phyloP scores from a whole-genome alignment of 2,113 vertebrate genomes.

The Spilogale gracilis region DNA sequence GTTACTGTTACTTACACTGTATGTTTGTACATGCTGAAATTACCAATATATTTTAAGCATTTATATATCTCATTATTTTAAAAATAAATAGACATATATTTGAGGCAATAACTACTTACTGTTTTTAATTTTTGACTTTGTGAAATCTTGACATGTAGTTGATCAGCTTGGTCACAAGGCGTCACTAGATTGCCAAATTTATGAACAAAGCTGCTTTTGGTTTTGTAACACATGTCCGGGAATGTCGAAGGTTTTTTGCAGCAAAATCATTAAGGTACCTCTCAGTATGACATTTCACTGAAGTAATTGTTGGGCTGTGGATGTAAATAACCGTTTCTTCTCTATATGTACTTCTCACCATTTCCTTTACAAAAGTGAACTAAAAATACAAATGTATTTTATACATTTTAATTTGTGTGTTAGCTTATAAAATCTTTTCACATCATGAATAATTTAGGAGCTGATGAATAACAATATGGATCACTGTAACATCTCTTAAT shows the following conservation, averaged over 20 bases:
- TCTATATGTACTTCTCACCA: background rate
- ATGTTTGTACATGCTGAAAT: background rate
- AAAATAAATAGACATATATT: background rate
- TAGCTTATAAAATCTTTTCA: slow-evolving; percentile 9
- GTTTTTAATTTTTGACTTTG: background rate
- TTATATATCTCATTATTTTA: background rate
- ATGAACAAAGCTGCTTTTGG: slow-evolving; percentile 1
- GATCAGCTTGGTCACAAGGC: slow-evolving; percentile 81
- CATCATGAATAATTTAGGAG: background rate
- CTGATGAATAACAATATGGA: background rate
- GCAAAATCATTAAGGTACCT: background rate
- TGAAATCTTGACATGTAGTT: slow-evolving; percentile 69
- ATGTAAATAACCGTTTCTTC: background rate
- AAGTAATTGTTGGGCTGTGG: background rate
- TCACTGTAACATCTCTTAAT: background rate
- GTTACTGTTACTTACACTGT: background rate
- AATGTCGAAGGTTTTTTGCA: background rate
- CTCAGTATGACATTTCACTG: background rate
- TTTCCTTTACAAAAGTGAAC: slow-evolving; percentile 18
- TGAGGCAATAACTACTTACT: background rate
- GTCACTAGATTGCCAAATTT: slow-evolving; percentile 74
- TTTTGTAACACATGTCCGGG: background rate
- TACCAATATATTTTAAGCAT: background rate
- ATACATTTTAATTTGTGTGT: background rate
- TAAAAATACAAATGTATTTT: slow-evolving; percentile 1